These are phyloP conservation scores for Lochmaea capreae DNA, from an alignment of 2,888 invertebrate species.

Conservation along the genomic window DNA sequence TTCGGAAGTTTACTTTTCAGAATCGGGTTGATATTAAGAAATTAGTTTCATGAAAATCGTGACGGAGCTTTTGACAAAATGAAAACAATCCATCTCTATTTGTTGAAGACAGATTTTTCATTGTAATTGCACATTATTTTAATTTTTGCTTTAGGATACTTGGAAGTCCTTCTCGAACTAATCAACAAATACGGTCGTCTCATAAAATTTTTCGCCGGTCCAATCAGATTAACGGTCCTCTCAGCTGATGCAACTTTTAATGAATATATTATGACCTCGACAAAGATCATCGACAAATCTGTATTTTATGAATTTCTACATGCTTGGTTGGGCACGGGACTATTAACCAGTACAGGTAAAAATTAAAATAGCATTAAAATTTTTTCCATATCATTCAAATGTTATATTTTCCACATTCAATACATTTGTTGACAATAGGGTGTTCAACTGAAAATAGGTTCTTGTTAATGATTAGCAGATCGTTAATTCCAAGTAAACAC, in stretches of 20 bases:
- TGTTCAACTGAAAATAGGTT: too few relatives aligned
- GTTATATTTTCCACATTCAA: too few relatives aligned
- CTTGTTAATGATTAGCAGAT: too few relatives aligned
- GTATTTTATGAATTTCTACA: conserved; percentile 57
- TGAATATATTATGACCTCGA: conserved; percentile 56
- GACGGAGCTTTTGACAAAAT: too few relatives aligned
- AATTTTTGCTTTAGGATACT: not conserved
- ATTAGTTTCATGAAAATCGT: too few relatives aligned
- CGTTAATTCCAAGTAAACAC: too few relatives aligned
- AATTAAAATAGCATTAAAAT: not conserved
- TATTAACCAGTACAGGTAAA: conserved; percentile 60
- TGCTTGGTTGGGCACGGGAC: conserved; percentile 62
- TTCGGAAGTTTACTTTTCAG: too few relatives aligned
- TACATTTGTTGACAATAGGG: too few relatives aligned
- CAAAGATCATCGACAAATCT: conserved; percentile 57
- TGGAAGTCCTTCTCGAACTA: not conserved
- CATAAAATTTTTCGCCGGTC: conserved; percentile 17
- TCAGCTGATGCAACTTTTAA: conserved; percentile 47
- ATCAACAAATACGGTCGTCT: conserved; percentile 20
- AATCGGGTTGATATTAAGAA: too few relatives aligned
- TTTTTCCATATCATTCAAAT: too few relatives aligned
- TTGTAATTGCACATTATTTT: not conserved
- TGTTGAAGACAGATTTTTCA: too few relatives aligned
- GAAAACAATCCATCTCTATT: too few relatives aligned
- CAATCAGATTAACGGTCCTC: conserved; percentile 22